Conservation (phyloP, 2,888 invertebrate species). For the Myathropa florea region DNA sequence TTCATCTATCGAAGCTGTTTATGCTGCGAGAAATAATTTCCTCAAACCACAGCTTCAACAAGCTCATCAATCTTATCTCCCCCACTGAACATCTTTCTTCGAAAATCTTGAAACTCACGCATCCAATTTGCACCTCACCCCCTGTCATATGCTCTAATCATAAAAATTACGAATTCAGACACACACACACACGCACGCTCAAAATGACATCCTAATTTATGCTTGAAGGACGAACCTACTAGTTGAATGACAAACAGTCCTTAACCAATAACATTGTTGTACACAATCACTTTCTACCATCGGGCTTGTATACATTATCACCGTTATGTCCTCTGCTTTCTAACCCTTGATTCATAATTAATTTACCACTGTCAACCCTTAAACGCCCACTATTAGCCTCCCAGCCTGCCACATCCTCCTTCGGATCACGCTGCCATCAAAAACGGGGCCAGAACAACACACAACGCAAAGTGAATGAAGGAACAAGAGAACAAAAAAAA, state of each 20-base stretch:
- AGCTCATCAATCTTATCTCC: not conserved
- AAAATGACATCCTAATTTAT: not conserved
- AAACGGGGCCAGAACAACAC: not conserved
- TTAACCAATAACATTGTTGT: constrained; percentile 48
- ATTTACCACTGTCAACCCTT: constrained; percentile 65
- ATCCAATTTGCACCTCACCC: not conserved
- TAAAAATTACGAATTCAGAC: not conserved
- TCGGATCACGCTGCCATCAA: not conserved
- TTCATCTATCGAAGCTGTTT: no score
- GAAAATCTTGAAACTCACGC: not conserved
- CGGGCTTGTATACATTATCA: constrained; percentile 26
- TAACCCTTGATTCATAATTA: constrained; percentile 66
- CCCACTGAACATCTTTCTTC: no score
- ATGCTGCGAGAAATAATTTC: no score
- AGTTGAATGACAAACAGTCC: constrained; percentile 48
- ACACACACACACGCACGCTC: not conserved
- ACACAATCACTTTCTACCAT: constrained; percentile 48
- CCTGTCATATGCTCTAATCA: not conserved
- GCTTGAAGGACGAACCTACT: constrained; percentile 21
- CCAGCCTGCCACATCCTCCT: not conserved
- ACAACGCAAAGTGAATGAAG: not conserved
- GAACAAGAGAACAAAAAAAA: not conserved
- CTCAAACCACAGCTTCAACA: not conserved
- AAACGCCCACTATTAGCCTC: constrained; percentile 64
- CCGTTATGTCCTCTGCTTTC: constrained; percentile 48